Conservation (phyloP, 1,140 invertebrate species). For the Eriocheir sinensis region DNA sequence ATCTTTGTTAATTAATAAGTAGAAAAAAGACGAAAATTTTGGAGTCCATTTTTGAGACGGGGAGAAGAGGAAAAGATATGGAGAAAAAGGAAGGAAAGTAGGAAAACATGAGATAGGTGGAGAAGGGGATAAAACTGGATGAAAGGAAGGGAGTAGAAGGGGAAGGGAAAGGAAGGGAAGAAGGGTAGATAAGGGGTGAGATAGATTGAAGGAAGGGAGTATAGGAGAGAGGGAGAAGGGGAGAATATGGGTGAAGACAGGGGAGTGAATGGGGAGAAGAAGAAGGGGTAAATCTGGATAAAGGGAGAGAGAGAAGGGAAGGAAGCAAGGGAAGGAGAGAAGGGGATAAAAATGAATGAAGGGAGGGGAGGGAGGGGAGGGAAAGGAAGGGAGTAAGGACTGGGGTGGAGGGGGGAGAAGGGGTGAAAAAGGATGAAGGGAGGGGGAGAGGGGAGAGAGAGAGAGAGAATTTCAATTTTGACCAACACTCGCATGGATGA, state of each 20-base stretch:
- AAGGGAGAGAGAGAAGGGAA: background rate
- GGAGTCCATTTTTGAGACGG: background rate
- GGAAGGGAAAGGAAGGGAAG: no score
- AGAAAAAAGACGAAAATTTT: no score
- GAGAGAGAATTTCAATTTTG: background rate
- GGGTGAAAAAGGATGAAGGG: no score
- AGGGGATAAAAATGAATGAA: background rate
- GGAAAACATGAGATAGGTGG: no score
- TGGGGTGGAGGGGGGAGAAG: no score
- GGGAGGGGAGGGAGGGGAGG: background rate
- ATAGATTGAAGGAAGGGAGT: background rate
- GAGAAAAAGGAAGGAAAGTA: background rate
- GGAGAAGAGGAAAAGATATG: background rate
- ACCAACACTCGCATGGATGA: background rate
- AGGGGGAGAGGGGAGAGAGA: no score
- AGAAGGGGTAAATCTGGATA: background rate
- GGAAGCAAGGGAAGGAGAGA: background rate
- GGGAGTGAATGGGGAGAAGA: background rate
- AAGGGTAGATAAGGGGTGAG: background rate
- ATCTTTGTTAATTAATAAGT: no score
- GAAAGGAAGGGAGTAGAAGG: no score
- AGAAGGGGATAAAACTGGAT: no score
- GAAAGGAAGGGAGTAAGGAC: background rate
- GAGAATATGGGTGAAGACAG: background rate
- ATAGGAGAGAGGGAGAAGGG: no score